Evolutionary conservation across 2,888 invertebrate species (phyloP).

Genomic region (Caenorhabditis sp.): DNA sequence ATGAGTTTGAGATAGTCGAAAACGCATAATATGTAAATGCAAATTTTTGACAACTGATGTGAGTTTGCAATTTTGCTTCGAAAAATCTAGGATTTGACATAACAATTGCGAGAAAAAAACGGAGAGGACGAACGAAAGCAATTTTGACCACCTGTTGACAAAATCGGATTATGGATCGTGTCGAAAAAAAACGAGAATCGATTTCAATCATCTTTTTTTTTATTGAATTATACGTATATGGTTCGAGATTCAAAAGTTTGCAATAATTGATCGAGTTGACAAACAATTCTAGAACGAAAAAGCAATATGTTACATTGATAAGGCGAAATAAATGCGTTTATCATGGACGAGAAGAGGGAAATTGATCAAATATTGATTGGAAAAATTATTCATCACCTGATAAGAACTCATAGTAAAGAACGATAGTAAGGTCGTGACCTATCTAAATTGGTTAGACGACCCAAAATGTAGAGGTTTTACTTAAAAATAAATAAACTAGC

Average conservation of each 20-base stretch:
- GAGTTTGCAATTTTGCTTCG: too few species aligned
- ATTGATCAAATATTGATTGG: not conserved
- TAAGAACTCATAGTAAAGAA: too few species aligned
- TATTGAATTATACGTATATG: too few species aligned
- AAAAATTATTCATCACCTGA: not conserved
- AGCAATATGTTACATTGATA: not conserved
- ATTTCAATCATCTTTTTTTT: too few species aligned
- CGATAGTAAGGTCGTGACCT: too few species aligned
- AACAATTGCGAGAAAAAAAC: not conserved
- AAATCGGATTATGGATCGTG: conserved; percentile 24
- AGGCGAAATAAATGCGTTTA: not conserved
- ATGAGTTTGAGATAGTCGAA: not conserved
- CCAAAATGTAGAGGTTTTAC: too few species aligned
- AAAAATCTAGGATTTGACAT: not conserved
- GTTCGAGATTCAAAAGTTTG: too few species aligned
- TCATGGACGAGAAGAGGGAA: not conserved
- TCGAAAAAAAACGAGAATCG: not conserved
- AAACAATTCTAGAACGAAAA: not conserved
- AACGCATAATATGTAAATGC: not conserved
- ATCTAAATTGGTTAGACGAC: too few species aligned
- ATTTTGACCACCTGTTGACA: conserved; percentile 22
- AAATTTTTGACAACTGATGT: not conserved
- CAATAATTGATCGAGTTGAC: too few species aligned
- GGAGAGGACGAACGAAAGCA: not conserved
- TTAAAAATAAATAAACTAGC: too few species aligned